Evolutionary conservation across 1,140 invertebrate species (phyloP).

Genomic region (Macrosteles quadrilineatus): DNA sequence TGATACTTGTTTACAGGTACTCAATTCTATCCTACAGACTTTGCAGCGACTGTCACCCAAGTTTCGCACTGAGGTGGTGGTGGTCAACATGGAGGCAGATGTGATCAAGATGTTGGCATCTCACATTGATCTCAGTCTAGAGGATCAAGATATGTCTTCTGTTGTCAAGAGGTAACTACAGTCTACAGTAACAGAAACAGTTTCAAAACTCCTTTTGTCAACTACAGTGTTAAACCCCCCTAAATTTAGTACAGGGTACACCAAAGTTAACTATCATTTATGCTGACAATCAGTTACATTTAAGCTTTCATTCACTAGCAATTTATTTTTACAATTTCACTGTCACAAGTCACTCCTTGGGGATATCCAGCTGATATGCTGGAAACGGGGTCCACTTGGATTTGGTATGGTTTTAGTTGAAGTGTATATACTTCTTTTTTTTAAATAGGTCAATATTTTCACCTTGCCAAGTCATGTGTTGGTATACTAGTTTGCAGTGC

Average conservation of each 20-base stretch:
- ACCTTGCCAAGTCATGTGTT: too few relatives aligned
- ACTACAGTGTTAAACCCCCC: not conserved
- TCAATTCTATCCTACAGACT: slow-evolving; percentile 47
- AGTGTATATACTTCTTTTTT: too few relatives aligned
- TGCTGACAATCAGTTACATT: not conserved
- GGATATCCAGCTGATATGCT: too few relatives aligned
- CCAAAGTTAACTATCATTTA: not conserved
- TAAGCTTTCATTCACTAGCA: too few relatives aligned
- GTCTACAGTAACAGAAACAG: not conserved
- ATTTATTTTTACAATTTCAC: too few relatives aligned
- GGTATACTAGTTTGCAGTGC: too few relatives aligned
- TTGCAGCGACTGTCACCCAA: slow-evolving; percentile 52
- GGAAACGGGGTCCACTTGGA: too few relatives aligned
- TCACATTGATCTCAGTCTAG: slow-evolving; percentile 48
- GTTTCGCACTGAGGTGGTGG: slow-evolving; percentile 52
- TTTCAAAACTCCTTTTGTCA: not conserved
- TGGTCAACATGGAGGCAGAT: slow-evolving; percentile 48
- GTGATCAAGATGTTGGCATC: slow-evolving; percentile 51
- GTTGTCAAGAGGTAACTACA: slow-evolving; percentile 50
- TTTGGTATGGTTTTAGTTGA: too few relatives aligned
- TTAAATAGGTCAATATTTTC: too few relatives aligned
- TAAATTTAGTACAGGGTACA: not conserved
- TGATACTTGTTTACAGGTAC: slow-evolving; percentile 47
- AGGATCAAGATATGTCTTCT: slow-evolving; percentile 47
- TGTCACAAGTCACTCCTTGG: not conserved